phyloP scores from a whole-genome alignment of 2,113 vertebrate species.

The Numida meleagris region DNA sequence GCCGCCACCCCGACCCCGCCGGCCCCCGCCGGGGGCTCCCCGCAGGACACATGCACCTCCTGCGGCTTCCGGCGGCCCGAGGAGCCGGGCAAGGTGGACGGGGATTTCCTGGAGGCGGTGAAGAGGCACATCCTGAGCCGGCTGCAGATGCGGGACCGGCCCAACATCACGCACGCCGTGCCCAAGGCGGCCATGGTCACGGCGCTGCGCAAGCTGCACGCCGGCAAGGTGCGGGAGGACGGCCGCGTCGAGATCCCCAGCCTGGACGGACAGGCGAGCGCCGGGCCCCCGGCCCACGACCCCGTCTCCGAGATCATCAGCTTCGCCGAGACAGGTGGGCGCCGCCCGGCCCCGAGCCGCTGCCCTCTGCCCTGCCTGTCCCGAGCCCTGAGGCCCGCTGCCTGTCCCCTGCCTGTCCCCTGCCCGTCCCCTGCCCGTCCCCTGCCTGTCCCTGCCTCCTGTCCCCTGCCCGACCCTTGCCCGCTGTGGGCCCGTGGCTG shows the following conservation, averaged over 20 bases:
- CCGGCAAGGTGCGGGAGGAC: constrained; percentile 93
- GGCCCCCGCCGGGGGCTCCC: constrained; percentile 70
- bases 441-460: neutral
- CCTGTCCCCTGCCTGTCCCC: neutral
- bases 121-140: constrained; percentile 95
- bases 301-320: constrained; percentile 94
- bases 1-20: constrained; percentile 75
- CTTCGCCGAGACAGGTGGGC: constrained; percentile 95
- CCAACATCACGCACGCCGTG: constrained; percentile 97
- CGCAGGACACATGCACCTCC: constrained; percentile 89
- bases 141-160: constrained; percentile 93
- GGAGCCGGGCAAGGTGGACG: constrained; percentile 85
- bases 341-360: neutral
- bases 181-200: constrained; percentile 95
- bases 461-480: neutral
- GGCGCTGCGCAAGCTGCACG: constrained; percentile 94
- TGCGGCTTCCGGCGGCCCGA: constrained; percentile 88
- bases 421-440: neutral
- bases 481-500: neutral
- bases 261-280: constrained; percentile 90
- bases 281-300: constrained; percentile 85
- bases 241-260: constrained; percentile 94
- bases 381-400: neutral
- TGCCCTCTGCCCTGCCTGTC: neutral
- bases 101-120: constrained; percentile 94